A percentile compares a stretch with the other conserved stretches of the same genome.
These are phyloP conservation scores for Lepus europaeus DNA, from an alignment of 2,113 vertebrate species.

Conservation along the genomic window DNA sequence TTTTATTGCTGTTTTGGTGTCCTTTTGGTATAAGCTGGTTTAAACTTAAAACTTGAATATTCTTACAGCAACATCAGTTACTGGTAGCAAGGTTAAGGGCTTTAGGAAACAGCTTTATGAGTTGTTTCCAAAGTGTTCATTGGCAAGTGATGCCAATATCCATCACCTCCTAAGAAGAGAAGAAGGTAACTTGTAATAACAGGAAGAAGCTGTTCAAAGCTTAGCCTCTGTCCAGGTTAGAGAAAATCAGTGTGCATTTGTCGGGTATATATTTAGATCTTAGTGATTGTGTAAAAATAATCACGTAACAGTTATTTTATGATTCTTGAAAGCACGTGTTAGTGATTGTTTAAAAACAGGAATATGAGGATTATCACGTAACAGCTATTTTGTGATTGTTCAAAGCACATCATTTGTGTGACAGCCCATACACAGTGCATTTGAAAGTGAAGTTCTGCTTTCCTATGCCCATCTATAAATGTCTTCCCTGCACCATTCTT, in stretches of 20 bases:
- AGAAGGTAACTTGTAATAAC: not conserved
- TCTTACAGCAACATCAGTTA: not conserved
- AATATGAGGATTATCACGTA: too few species aligned
- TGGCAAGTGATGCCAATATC: not conserved
- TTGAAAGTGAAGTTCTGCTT: conserved; percentile 40
- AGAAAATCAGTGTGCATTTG: not conserved
- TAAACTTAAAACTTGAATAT: not conserved
- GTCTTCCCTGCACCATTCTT: not conserved
- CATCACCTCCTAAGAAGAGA: not conserved
- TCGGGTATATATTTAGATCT: conserved; percentile 31
- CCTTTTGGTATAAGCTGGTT: conserved; percentile 4
- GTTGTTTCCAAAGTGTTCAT: conserved; percentile 19
- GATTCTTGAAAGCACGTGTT: not conserved
- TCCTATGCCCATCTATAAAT: not conserved
- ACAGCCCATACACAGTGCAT: not conserved
- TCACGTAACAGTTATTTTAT: not conserved
- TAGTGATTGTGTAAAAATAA: not conserved
- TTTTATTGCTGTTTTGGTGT: not conserved
- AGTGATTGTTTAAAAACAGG: not conserved
- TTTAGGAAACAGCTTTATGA: not conserved
- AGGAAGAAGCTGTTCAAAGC: conserved; percentile 21
- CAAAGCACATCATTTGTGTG: conserved; percentile 28
- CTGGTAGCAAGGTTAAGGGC: not conserved
- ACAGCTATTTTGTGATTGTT: conserved; percentile 38
- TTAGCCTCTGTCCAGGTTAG: not conserved